These are phyloP conservation scores for Siphlonurus alternatus DNA, from an alignment of 2,888 invertebrate genomes.

Conservation along the genomic window DNA sequence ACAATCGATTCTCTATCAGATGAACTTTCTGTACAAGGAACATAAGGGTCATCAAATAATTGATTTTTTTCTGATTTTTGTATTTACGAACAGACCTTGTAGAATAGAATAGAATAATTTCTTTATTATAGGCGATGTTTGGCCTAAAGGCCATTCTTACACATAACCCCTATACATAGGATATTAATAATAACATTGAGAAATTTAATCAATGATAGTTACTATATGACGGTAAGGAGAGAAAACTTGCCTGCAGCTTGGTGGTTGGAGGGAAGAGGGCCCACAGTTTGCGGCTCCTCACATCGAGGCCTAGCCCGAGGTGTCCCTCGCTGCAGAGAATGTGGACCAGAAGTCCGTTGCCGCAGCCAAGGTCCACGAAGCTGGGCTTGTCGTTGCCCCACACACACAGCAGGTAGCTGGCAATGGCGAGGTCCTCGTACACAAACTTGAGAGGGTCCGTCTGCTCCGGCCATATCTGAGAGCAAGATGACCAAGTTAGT, in stretches of 20 bases:
- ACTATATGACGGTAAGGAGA: no score
- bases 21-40: no score
- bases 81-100: no score
- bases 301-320: conserved; percentile 65
- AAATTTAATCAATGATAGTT: no score
- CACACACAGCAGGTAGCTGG: conserved; percentile 62
- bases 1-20: no score
- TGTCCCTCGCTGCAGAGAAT: conserved; percentile 73
- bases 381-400: conserved; percentile 44
- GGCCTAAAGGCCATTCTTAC: no score
- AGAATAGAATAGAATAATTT: no score
- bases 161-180: no score
- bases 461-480: conserved; percentile 73
- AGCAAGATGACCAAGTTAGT: conserved; percentile 14
- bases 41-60: no score
- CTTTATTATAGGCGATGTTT: no score
- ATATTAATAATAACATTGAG: no score
- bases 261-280: conserved; percentile 48
- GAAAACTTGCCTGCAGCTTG: conserved; percentile 49
- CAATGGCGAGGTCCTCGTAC: conserved; percentile 92
- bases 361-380: conserved; percentile 94
- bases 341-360: conserved; percentile 86
- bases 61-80: no score
- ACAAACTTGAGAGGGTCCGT: conserved; percentile 93
- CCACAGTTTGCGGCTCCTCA: conserved; percentile 79